Conservation (phyloP, 2,888 invertebrate genomes). For the Acrobasis consociella region DNA sequence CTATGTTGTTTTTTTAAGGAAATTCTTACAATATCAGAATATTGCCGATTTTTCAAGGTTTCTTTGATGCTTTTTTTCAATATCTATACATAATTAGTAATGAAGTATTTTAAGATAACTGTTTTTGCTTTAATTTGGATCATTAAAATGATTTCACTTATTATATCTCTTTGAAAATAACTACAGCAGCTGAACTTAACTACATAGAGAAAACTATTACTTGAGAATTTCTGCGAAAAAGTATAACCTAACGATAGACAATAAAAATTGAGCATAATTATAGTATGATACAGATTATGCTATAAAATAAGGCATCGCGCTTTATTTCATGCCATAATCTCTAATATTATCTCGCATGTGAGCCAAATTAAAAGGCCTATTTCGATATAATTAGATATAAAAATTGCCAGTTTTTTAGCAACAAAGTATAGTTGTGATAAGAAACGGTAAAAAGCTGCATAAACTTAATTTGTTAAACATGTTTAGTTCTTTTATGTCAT, state of each 20-base stretch:
- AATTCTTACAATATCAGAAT: too few species aligned
- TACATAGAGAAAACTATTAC: not conserved
- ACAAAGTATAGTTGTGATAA: not conserved
- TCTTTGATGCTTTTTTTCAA: too few species aligned
- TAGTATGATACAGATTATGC: constrained; percentile 5
- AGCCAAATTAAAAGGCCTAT: constrained; percentile 7
- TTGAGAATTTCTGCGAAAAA: not conserved
- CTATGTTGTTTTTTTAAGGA: too few species aligned
- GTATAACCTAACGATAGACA: not conserved
- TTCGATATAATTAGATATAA: not conserved
- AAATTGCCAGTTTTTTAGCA: not conserved
- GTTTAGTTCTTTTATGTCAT: too few species aligned
- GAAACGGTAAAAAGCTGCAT: too few species aligned
- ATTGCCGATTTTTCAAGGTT: too few species aligned
- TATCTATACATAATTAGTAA: too few species aligned
- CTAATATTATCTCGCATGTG: constrained; percentile 3
- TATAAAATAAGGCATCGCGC: constrained; percentile 4
- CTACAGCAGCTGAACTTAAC: not conserved
- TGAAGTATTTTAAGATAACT: too few species aligned
- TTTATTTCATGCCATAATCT: constrained; percentile 14
- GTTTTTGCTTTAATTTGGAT: too few species aligned
- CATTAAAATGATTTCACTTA: too few species aligned
- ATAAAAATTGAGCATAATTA: constrained; percentile 6
- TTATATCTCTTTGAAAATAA: too few species aligned
- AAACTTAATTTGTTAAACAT: too few species aligned